Evolutionary conservation across 2,113 vertebrate genomes (phyloP), one percentile per base, ranked within the genome.

Genomic region (Rhinopomastus cyanomelas): DNA sequence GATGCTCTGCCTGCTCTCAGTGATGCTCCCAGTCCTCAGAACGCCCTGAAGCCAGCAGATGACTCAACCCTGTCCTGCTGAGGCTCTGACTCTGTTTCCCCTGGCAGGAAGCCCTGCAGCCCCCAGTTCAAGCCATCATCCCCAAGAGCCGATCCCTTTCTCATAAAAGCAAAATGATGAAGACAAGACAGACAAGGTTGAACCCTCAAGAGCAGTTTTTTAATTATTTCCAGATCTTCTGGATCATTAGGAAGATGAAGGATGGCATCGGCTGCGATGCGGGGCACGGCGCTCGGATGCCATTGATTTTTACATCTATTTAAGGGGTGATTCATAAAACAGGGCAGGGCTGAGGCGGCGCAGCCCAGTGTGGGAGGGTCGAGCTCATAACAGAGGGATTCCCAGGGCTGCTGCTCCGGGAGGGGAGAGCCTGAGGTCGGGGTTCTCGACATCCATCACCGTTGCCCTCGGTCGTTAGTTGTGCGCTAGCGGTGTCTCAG

Each of bases 181-280:
- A 11, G 15, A 80, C 65, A 57, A 81, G 29, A 75, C 22, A 93
- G 87, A 71, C 71, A 82, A 96, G 94, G 87, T 80, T 97, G 82
- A 87, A 87, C 95, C 93, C 89, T 97, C 95, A n/a, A 82, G 85
- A 97, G 89, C 17, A 88, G 95, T 95, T n/a, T 97, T 97, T 96
- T 96, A 98, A 97, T 97, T 97, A 97, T 97, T 97, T 97, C 96
- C 93, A 96, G 90, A 96, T 96, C 96, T 95, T 96, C 90, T 96
- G 95, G 95, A 96, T 97, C 96, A 96, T 96, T 97, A 96, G 84
- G 81, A 89, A 97, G 96, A 97, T 95, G 95, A 96, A 84, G 60
- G 88, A 95, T 95, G 91, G 81, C 92, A 94, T 66, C 71, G 77
- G 95, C 95, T 96, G 85, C 93, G 94, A 95, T 86, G 92, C 93